Evolutionary conservation across 2,113 vertebrate genomes (phyloP).

Genomic region (Halichoeres trimaculatus): DNA sequence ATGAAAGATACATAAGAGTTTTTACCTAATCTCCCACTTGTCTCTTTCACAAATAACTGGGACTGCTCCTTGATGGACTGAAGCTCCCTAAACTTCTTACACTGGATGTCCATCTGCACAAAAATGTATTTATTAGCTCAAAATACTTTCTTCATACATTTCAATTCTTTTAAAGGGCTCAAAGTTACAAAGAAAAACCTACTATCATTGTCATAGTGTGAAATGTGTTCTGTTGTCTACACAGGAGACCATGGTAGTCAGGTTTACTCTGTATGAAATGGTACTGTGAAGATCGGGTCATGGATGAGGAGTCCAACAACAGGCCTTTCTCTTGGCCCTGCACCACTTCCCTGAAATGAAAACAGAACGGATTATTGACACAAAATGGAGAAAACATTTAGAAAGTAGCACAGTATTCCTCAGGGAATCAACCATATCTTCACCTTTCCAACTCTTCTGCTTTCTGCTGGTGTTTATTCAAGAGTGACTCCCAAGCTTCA

Average conservation of each 20-base stretch:
- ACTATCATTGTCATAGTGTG: constrained; percentile 78
- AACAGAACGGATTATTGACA: constrained; percentile 3
- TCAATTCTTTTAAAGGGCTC: background rate
- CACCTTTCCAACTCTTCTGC: constrained; percentile 80
- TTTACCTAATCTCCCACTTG: constrained; percentile 80
- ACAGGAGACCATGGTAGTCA: constrained; percentile 75
- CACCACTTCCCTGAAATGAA: constrained; percentile 75
- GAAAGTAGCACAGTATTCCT: constrained; percentile 1
- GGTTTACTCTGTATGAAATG: constrained; percentile 80
- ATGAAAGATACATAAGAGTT: background rate
- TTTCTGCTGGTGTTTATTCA: constrained; percentile 79
- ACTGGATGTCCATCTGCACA: constrained; percentile 81
- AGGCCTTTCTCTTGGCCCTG: constrained; percentile 63
- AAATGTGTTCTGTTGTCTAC: constrained; percentile 71
- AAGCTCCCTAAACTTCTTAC: constrained; percentile 76
- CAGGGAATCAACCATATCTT: constrained; percentile 12
- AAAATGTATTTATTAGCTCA: background rate
- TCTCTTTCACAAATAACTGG: constrained; percentile 78
- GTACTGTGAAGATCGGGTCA: constrained; percentile 80
- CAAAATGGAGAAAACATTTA: constrained; percentile 4
- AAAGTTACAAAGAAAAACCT: background rate
- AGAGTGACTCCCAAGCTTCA: constrained; percentile 78
- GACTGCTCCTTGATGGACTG: constrained; percentile 77
- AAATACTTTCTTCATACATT: background rate
- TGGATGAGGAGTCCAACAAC: constrained; percentile 57